Base-by-base conservation (phyloP, 2,797 vertebrate species). In the Phylloscopus collybita region DNA sequence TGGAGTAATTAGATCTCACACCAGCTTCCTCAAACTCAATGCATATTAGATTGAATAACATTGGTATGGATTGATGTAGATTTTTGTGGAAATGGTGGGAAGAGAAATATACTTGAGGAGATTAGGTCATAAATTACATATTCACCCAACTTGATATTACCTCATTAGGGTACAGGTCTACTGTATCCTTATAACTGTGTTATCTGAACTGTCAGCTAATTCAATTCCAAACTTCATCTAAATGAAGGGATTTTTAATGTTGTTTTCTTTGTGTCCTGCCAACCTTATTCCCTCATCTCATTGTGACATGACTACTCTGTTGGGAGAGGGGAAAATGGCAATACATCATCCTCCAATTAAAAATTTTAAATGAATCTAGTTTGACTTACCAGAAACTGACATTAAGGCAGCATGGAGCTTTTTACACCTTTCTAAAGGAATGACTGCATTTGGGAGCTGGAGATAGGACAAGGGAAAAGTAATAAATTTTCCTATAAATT, bases 51-150 rank as follows among this genome's bases (percentile, higher is more conserved):
- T 65, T 88, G 47, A 83, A 34, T 38, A 75, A 57, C 40, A 56
- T 16, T 83, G 42, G 25, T 74, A 59, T 61, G 49, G 23, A 79
- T 45, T 71, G 62, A 82, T 67, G 69, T 59, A 79, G 54, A 44
- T 90, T 86, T 92, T 82, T 89, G 49, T 66, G 29, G 16, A 11
- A 15, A 57, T 27, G 16, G 30, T 88, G 50, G 74, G 32, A 82
- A 92, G 22, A 72, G 50, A 85, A 85, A 90, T 78, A 72, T 57
- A n/a, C 27, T 92, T 66, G 36, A 84, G 40, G 10, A 91, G 65
- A 90, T 83, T 67, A 86, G 51, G 22, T 83, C n/a, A 71, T 93
- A 87, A 95, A 95, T 90, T 70, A 89, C 10, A n/a, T 45, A 67
- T 64, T 82, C 27, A 51, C 54, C 82, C 53, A 66, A 74, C 27